Percentiles rank a stretch among this genome's conserved stretches.
phyloP scores from a whole-genome alignment of 1,140 invertebrate species.

The Periplaneta americana region DNA sequence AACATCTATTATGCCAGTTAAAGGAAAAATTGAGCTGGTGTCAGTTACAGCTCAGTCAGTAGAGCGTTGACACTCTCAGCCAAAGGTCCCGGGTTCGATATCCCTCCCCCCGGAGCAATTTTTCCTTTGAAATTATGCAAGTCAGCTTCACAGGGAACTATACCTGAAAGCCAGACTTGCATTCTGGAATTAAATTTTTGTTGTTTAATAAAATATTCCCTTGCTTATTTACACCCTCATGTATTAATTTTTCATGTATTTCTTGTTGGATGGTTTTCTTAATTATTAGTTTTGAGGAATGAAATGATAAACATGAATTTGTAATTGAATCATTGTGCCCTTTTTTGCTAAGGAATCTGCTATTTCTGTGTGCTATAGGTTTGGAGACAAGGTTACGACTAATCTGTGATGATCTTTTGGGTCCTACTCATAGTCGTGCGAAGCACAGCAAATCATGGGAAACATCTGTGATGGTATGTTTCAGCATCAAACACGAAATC shows the following conservation, averaged over 20 bases:
- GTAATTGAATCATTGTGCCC: conserved; percentile 17
- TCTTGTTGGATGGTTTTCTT: too few relatives aligned
- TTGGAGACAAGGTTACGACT: conserved; percentile 60
- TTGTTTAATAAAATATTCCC: conserved; percentile 10
- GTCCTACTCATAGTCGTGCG: conserved; percentile 56
- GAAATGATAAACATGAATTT: too few relatives aligned
- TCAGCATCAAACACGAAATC: neutral
- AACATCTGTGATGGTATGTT: conserved; percentile 35
- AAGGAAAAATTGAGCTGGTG: neutral
- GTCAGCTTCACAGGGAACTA: too few relatives aligned
- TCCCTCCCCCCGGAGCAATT: neutral
- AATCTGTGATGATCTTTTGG: conserved; percentile 68
- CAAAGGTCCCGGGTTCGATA: neutral
- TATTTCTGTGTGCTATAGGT: conserved; percentile 40
- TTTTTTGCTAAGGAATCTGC: conserved; percentile 17
- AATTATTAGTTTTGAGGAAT: too few relatives aligned
- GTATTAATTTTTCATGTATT: too few relatives aligned
- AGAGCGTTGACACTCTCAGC: too few relatives aligned
- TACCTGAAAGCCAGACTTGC: too few relatives aligned
- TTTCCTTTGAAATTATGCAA: too few relatives aligned
- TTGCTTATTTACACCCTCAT: too few relatives aligned
- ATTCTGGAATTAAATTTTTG: neutral
- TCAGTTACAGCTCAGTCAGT: too few relatives aligned
- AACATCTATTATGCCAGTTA: too few relatives aligned
- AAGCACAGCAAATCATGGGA: conserved; percentile 34